Conservation (phyloP, 2,888 invertebrate species). For the Ischnura elegans region DNA sequence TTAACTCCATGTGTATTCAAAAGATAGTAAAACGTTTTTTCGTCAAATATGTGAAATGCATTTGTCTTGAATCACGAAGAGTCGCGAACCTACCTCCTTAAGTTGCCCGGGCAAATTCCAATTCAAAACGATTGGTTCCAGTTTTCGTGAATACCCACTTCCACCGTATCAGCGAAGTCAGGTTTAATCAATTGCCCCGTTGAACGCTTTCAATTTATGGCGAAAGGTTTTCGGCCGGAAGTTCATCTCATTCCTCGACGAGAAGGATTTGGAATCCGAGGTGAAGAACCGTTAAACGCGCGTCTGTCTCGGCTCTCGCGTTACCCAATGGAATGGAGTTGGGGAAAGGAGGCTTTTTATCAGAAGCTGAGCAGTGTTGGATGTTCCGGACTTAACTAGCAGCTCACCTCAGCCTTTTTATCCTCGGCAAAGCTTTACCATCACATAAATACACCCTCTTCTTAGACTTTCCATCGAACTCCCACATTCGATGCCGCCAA, state of each 20-base stretch:
- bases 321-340: neutral
- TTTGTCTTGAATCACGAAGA: too few species aligned
- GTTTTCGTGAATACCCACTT: neutral
- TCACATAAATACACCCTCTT: neutral
- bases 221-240: neutral
- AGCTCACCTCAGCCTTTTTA: neutral
- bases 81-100: too few species aligned
- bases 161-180: neutral
- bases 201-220: constrained; percentile 1
- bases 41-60: too few species aligned
- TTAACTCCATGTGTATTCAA: too few species aligned
- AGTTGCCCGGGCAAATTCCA: neutral
- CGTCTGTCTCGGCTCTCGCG: too few species aligned
- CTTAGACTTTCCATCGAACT: neutral
- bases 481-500: neutral
- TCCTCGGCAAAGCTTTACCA: too few species aligned
- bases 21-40: too few species aligned
- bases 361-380: neutral
- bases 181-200: constrained; percentile 12
- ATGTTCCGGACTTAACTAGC: neutral
- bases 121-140: neutral
- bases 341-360: constrained; percentile 3
- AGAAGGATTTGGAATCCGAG: neutral
- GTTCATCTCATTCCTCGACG: neutral
- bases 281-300: neutral